Evolutionary conservation across 2,888 invertebrate genomes (phyloP).

Genomic region (Pheosia gnoma): DNA sequence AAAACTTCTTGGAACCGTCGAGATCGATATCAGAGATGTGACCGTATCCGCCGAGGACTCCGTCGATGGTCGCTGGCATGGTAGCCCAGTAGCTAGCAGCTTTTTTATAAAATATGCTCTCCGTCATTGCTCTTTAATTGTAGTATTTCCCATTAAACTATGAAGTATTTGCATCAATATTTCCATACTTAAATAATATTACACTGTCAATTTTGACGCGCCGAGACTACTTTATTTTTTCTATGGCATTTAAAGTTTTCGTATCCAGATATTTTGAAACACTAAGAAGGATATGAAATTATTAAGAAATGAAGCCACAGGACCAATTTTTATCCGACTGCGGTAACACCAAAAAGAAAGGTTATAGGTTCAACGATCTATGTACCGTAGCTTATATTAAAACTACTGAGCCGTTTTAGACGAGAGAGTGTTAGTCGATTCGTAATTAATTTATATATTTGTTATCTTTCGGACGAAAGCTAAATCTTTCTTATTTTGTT

Average conservation of each 20-base stretch:
- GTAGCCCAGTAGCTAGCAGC: constrained; percentile 94
- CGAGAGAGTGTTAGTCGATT: too few relatives aligned
- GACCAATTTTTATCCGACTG: too few relatives aligned
- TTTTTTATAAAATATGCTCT: constrained; percentile 86
- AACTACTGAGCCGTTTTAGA: too few relatives aligned
- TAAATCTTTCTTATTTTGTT: constrained; percentile 54
- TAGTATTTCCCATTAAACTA: too few relatives aligned
- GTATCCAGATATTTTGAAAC: not conserved
- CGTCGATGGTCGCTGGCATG: constrained; percentile 94
- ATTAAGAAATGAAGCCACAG: too few relatives aligned
- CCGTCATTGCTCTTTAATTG: constrained; percentile 41
- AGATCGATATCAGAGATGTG: constrained; percentile 94
- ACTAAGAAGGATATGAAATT: not conserved
- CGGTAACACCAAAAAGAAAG: too few relatives aligned
- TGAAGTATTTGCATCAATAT: too few relatives aligned
- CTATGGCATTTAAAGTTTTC: constrained; percentile 8
- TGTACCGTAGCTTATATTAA: too few relatives aligned
- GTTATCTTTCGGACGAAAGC: too few relatives aligned
- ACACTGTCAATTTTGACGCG: constrained; percentile 12
- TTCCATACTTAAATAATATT: constrained; percentile 4
- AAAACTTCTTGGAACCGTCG: constrained; percentile 91
- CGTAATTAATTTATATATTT: too few relatives aligned
- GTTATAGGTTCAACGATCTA: too few relatives aligned
- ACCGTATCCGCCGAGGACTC: constrained; percentile 97
- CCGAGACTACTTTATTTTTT: constrained; percentile 20